These are phyloP conservation scores for Dasysyrphus albostriatus DNA, from an alignment of 2,888 invertebrate genomes.

Conservation along the genomic window DNA sequence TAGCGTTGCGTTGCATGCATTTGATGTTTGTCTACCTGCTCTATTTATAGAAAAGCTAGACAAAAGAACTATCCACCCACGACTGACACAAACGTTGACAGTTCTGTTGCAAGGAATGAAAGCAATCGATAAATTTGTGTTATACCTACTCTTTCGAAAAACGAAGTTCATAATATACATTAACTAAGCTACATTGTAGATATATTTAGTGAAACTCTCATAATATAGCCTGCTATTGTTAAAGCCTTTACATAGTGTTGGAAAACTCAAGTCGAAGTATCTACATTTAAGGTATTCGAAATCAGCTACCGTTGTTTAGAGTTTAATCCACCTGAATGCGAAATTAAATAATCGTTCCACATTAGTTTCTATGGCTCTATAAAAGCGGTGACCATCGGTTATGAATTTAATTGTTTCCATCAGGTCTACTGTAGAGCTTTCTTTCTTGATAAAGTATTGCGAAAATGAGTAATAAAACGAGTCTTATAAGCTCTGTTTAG, in stretches of 20 bases:
- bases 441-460: too few relatives aligned
- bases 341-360: slow-evolving; percentile 55
- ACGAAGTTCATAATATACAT: background rate
- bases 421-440: background rate
- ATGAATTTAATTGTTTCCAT: too few relatives aligned
- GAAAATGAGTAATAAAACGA: background rate
- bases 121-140: slow-evolving; percentile 19
- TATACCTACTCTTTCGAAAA: background rate
- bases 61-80: slow-evolving; percentile 49
- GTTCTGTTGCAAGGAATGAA: slow-evolving; percentile 3
- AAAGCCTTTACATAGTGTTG: too few relatives aligned
- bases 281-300: slow-evolving; percentile 19
- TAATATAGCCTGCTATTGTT: too few relatives aligned
- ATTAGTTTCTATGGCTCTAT: background rate
- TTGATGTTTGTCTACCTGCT: slow-evolving; percentile 5
- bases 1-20: slow-evolving; percentile 18
- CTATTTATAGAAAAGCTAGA: slow-evolving; percentile 44
- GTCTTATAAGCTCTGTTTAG: too few relatives aligned
- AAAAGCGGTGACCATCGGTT: background rate
- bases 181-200: too few relatives aligned
- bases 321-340: slow-evolving; percentile 51
- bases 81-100: slow-evolving; percentile 25
- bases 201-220: too few relatives aligned
- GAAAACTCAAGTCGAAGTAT: background rate
- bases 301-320: slow-evolving; percentile 36